Evolutionary conservation across 2,113 vertebrate species (phyloP).

Genomic region (Orcinus orca): DNA sequence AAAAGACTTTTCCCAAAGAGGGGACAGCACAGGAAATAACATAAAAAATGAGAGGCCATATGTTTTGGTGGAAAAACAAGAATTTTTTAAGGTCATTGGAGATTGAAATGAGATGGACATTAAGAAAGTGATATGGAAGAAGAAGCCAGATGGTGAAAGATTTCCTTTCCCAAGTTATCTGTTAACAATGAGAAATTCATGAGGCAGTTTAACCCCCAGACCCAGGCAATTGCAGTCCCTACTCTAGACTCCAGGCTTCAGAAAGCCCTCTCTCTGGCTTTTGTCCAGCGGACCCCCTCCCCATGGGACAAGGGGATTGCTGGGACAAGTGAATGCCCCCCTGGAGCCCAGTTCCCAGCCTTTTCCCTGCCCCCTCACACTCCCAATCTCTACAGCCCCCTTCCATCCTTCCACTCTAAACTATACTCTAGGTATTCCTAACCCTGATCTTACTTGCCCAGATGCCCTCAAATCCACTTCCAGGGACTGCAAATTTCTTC

Average conservation of each 20-base stretch:
- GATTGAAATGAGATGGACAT: not conserved
- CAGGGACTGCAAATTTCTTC: not conserved
- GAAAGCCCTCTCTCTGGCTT: not conserved
- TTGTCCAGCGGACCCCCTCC: not conserved
- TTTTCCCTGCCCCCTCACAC: rapidly evolving
- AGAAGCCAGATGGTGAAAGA: not conserved
- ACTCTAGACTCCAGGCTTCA: not conserved
- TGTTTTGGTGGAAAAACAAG: not conserved
- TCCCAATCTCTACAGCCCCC: not conserved
- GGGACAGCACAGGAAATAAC: not conserved
- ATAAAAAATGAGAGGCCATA: not conserved
- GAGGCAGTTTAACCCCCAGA: not conserved
- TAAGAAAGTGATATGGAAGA: not conserved
- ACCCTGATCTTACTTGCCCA: not conserved
- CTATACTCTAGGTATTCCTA: not conserved
- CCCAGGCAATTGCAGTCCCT: not conserved
- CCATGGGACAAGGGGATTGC: not conserved
- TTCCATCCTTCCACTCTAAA: not conserved
- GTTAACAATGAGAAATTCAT: not conserved
- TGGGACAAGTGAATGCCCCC: not conserved
- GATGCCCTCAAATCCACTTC: not conserved
- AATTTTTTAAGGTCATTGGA: not conserved
- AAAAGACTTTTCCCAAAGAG: not conserved
- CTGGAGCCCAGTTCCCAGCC: rapidly evolving
- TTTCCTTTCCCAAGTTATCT: not conserved